Evolutionary conservation across 2,888 invertebrate species (phyloP), one percentile per base, ranked within the genome.

Genomic region (Heliconius hortense): DNA sequence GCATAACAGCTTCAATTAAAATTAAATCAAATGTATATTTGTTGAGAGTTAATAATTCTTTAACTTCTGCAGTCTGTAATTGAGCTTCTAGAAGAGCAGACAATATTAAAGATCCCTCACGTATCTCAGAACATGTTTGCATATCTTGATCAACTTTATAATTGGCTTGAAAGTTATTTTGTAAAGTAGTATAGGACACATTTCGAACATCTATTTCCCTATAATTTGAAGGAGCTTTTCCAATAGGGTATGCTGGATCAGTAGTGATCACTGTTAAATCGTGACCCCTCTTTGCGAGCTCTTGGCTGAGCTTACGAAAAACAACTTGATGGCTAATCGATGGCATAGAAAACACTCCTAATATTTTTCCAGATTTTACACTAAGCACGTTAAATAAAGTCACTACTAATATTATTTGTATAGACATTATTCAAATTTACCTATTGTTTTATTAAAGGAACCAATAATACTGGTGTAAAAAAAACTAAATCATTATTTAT

Each of bases 261-360:
- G 94, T 60, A 2, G 93, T 91, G 2, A 92, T 79, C 0, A 91
- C 83, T 0, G 88, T 84, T 0, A 94, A 77, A 68, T 93, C 85
- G 74, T 94, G 94, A 1, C 93, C 94, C 2, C 88, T 83, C 70
- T 80, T 85, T 0, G 85, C 83, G 13, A 94, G 80, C 43, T 89
- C 90, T n/a, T 86, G 82, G 0, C 86, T 85, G 2, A 94, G 72
- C 0, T 86, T 84, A 68, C 87, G 83, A 68, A 86, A 91, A 2
- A 87, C 85, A 0, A 89, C 79, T 80, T 93, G 92, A 73, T 93
- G 93, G 62, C 92, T 93, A n/a, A 56, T 56, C 56, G 56, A 56
- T 21, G 92, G 86, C 1, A 81, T 81, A 4, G 92, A 85, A 31
- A 88, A 82, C 0, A 88, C 78, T 0, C 81, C 87, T n/a, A 93